Evolutionary conservation across 2,888 invertebrate genomes (phyloP).

Genomic region (Hoplodrina blanda): DNA sequence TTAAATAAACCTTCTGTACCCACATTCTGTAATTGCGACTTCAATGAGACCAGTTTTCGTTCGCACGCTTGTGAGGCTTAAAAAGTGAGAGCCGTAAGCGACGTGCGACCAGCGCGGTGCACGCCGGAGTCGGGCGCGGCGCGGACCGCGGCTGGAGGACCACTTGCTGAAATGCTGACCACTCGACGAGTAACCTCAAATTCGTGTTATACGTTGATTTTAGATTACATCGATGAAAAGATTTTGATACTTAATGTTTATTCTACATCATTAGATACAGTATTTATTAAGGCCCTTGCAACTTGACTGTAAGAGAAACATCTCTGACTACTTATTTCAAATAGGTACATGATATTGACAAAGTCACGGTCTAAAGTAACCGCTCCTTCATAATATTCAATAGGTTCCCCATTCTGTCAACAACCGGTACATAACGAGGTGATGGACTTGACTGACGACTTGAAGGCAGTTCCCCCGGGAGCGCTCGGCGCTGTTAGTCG

Average conservation of each 20-base stretch:
- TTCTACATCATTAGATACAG: no score
- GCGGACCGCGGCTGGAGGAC: constrained; percentile 17
- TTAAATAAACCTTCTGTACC: constrained; percentile 2
- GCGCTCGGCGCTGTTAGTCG: constrained; percentile 14
- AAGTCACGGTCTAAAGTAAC: not conserved
- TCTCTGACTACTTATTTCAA: not conserved
- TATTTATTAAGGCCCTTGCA: no score
- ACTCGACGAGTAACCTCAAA: constrained; percentile 2
- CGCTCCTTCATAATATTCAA: not conserved
- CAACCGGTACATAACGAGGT: not conserved
- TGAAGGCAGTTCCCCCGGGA: not conserved
- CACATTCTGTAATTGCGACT: not conserved
- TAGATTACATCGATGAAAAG: not conserved
- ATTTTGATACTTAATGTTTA: no score
- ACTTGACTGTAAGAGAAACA: no score
- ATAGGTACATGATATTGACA: not conserved
- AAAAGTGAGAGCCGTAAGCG: constrained; percentile 45
- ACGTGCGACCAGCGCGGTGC: not conserved
- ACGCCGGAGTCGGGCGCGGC: constrained; percentile 25
- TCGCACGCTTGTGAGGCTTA: constrained; percentile 38
- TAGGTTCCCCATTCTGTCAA: not conserved
- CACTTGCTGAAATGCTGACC: constrained; percentile 4
- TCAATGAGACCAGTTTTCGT: constrained; percentile 31
- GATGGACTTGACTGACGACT: not conserved
- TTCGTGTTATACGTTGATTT: not conserved